Evolutionary conservation across 2,888 invertebrate genomes (phyloP).

Genomic region (Cheiracanthium punctorium): DNA sequence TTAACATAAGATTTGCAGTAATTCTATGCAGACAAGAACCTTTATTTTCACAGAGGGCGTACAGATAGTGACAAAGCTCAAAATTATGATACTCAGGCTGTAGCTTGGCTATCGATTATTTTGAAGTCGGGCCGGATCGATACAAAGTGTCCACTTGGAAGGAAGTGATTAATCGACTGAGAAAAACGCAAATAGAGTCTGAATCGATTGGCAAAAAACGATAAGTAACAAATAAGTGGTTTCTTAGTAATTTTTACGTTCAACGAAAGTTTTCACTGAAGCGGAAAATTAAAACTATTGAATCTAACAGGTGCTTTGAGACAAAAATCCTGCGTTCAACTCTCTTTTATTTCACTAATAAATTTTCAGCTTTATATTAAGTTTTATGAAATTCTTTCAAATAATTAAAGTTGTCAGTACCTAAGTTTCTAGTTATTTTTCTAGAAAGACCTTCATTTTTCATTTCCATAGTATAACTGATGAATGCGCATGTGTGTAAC

Average conservation of each 20-base stretch:
- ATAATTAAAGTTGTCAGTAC: no score
- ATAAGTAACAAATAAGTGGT: conserved; percentile 62
- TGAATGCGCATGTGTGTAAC: no score
- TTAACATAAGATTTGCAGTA: no score
- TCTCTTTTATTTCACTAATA: no score
- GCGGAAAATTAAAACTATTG: conserved; percentile 60
- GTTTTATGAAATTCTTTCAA: no score
- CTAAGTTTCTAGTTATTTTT: no score
- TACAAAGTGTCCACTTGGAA: conserved; percentile 65
- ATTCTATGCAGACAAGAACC: no score
- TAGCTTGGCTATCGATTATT: conserved; percentile 40
- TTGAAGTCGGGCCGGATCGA: conserved; percentile 33
- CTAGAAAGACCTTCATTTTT: no score
- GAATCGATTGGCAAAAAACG: conserved; percentile 64
- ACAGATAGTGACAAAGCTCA: not conserved
- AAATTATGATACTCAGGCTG: not conserved
- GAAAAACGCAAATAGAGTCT: conserved; percentile 65
- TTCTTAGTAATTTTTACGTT: conserved; percentile 43
- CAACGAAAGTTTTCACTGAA: conserved; percentile 15
- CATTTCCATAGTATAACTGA: no score
- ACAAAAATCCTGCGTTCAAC: no score
- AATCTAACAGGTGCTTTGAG: conserved; percentile 38
- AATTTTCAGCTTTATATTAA: no score
- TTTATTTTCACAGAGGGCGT: no score
- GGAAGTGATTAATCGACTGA: conserved; percentile 66